Evolutionary conservation across 92 coral and sea anemone species (phyloP).

Genomic region (Porites lobata): DNA sequence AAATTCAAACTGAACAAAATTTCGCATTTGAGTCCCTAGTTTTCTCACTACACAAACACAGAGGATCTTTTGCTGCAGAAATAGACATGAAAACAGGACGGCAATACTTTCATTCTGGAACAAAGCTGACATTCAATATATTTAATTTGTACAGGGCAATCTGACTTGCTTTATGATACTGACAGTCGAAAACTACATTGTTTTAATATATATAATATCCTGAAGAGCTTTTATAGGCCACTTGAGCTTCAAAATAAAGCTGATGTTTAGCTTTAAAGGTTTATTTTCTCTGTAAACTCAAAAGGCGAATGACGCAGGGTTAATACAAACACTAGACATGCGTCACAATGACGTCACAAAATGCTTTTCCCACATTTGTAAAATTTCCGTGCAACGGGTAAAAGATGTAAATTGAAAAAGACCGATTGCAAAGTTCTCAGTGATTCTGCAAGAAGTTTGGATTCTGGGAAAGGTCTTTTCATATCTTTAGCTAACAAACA

Average conservation of each 20-base stretch:
- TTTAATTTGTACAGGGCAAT: too few species aligned
- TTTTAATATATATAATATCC: too few species aligned
- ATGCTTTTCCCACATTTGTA: constrained; percentile 12
- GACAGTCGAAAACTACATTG: too few species aligned
- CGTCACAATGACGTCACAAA: constrained; percentile 39
- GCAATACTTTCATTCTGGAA: too few species aligned
- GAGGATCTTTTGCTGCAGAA: too few species aligned
- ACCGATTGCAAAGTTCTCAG: background rate
- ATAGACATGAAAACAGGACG: too few species aligned
- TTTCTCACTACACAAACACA: too few species aligned
- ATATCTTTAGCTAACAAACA: background rate
- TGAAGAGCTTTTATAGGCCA: background rate
- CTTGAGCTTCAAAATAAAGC: background rate
- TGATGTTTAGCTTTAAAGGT: background rate
- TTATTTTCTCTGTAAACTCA: background rate
- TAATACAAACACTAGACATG: background rate
- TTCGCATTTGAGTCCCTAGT: too few species aligned
- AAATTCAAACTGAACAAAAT: too few species aligned
- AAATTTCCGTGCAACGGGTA: background rate
- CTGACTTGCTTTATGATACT: too few species aligned
- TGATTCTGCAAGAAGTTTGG: background rate
- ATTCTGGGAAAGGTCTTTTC: background rate
- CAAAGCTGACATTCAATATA: too few species aligned
- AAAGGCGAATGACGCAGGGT: background rate
- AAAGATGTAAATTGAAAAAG: background rate